phyloP scores from a whole-genome alignment of 1,140 invertebrate species.

The Bombus waltoni region DNA sequence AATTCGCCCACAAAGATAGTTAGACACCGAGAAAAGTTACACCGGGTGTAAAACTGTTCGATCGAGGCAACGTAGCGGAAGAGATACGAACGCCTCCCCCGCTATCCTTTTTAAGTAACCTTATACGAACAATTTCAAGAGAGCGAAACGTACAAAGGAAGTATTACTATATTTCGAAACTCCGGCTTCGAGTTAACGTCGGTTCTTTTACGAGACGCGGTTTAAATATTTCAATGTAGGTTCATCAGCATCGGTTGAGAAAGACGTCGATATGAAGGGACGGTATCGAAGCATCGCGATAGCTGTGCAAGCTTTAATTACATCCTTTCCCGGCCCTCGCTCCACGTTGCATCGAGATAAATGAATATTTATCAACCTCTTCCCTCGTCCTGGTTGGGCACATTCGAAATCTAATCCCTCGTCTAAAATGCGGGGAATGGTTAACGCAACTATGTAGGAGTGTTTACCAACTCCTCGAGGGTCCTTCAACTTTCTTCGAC shows the following conservation, averaged over 20 bases:
- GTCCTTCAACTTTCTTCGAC: conserved; percentile 45
- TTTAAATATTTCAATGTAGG: neutral
- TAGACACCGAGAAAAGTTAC: neutral
- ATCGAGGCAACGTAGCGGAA: conserved; percentile 36
- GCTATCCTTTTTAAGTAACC: neutral
- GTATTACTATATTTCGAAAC: neutral
- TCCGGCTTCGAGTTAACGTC: neutral
- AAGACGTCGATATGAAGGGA: neutral
- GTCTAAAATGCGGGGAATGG: neutral
- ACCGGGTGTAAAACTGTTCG: neutral
- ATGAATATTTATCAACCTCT: conserved; percentile 50
- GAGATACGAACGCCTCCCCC: conserved; percentile 23
- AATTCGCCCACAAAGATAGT: neutral
- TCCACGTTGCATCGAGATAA: conserved; percentile 21
- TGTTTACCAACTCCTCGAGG: conserved; percentile 40
- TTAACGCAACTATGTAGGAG: neutral
- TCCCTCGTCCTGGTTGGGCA: neutral
- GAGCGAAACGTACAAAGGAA: neutral
- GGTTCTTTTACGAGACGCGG: neutral
- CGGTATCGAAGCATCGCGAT: conserved; percentile 2
- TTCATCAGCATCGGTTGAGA: neutral
- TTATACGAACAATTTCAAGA: neutral
- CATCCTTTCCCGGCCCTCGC: conserved; percentile 19
- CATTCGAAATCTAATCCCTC: conserved; percentile 34
- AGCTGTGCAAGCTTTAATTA: conserved; percentile 38